Conservation (phyloP, 2,797 vertebrate genomes). For the Bradypodion pumilum region DNA sequence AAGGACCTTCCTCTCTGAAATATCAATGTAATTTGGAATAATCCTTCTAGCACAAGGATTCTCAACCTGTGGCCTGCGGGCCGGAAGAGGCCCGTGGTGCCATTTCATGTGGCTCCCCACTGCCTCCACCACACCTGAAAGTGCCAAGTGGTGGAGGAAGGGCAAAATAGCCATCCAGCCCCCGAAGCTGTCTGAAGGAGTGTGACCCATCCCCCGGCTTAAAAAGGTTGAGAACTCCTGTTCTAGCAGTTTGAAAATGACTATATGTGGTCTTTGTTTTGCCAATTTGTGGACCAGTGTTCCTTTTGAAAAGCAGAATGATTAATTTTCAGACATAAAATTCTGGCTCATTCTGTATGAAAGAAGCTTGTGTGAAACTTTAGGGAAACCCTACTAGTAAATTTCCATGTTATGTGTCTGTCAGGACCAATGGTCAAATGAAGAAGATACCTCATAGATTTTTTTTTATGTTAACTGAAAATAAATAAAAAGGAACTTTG, state of each 20-base stretch:
- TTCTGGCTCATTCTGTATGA: not conserved
- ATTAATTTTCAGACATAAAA: not conserved
- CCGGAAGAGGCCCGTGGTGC: too few relatives aligned
- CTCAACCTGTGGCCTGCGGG: too few relatives aligned
- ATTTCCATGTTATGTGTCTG: not conserved
- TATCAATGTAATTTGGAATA: not conserved
- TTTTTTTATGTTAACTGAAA: not conserved
- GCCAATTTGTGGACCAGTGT: not conserved
- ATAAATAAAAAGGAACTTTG: not conserved
- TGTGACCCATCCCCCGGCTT: too few relatives aligned
- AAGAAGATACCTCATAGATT: not conserved
- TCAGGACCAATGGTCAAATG: not conserved
- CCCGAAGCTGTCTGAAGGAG: too few relatives aligned
- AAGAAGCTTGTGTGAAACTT: not conserved
- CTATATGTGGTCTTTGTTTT: not conserved
- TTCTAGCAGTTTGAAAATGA: too few relatives aligned
- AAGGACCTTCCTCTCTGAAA: conserved; percentile 25
- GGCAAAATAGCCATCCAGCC: too few relatives aligned
- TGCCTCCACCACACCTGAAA: too few relatives aligned
- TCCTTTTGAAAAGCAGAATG: too few relatives aligned
- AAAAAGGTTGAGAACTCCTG: too few relatives aligned
- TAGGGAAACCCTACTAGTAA: not conserved
- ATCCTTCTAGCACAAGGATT: not conserved
- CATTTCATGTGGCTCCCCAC: too few relatives aligned
- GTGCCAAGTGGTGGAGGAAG: too few relatives aligned